Base-by-base conservation (phyloP, 1,140 invertebrate genomes). In the Aphaenogaster ashmeadi region DNA sequence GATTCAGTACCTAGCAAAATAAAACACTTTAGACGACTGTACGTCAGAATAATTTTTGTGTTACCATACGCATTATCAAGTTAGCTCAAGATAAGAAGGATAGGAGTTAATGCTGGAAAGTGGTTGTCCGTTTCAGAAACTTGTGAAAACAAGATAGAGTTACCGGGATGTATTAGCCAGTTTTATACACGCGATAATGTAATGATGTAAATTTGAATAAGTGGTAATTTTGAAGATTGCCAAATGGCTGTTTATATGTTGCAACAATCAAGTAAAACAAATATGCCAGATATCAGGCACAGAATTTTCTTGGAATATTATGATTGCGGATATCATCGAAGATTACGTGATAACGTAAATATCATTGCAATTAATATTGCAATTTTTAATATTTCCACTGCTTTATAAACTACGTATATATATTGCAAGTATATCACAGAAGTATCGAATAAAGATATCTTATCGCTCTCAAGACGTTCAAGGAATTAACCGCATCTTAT, bases 11-110 rank as follows among this genome's bases (percentile, higher is more conserved):
- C 91, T 93, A 91, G 92, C 93, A 95, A 95, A 95, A 95, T 95
- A 95, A 95, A 95, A 91, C 93, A 94, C 94, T 95, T 94, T 67
- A 94, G 90, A 94, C 91, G 90, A 88, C 66, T 87, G 86, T 88
- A 91, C 78, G 88, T 72, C 90, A 91, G 92, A 92, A 93, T 93
- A 91, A 93, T 89, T 94, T 94, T 92, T 94, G 91, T 92, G 89
- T 93, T 88, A 88, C 85, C 88, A 94, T 92, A 92, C 91, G 90
- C 74, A 92, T 94, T 93, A 95, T 95, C 92, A 87, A 92, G 81
- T 90, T 80, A 84, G 83, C 74, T 88, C 52, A 86, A 92, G 93
- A 93, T 93, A 92, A 91, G 78, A 50, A 52, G 75, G 41, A 67
- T 75, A 87, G 41, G 85, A 89, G 75, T 74, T 69, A 87, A 84